Evolutionary conservation across 2,888 invertebrate species (phyloP).

Genomic region (Coelogynopora nodosa): DNA sequence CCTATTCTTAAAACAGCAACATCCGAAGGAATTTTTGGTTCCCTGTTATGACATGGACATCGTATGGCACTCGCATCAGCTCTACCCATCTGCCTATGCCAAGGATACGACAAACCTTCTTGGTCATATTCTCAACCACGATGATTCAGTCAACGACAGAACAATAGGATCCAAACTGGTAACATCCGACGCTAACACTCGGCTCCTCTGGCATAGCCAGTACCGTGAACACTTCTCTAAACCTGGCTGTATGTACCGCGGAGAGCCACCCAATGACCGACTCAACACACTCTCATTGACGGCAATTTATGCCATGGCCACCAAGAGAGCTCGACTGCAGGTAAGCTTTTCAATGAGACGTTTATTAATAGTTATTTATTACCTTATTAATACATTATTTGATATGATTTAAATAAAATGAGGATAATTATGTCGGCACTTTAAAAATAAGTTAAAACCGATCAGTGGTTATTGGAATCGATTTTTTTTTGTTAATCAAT

Average conservation of each 20-base stretch:
- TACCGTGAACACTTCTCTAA: conserved; percentile 61
- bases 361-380: neutral
- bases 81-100: conserved; percentile 57
- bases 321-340: conserved; percentile 51
- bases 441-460: no score
- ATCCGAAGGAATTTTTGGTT: conserved; percentile 62
- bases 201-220: conserved; percentile 61
- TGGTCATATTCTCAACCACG: conserved; percentile 62
- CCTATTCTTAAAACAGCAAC: conserved; percentile 61
- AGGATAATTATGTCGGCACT: no score
- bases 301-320: conserved; percentile 53
- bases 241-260: conserved; percentile 63
- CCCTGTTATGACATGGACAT: conserved; percentile 65
- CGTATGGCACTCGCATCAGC: conserved; percentile 64
- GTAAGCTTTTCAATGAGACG: conserved; percentile 1
- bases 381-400: no score
- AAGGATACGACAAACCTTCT: conserved; percentile 55
- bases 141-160: conserved; percentile 63
- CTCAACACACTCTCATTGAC: conserved; percentile 57
- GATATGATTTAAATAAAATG: no score
- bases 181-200: conserved; percentile 61
- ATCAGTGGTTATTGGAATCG: no score
- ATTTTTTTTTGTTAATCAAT: no score
- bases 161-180: conserved; percentile 61
- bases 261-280: conserved; percentile 61